These are phyloP conservation scores for Callimico goeldii DNA, from an alignment of 2,797 vertebrate species.

Conservation along the genomic window DNA sequence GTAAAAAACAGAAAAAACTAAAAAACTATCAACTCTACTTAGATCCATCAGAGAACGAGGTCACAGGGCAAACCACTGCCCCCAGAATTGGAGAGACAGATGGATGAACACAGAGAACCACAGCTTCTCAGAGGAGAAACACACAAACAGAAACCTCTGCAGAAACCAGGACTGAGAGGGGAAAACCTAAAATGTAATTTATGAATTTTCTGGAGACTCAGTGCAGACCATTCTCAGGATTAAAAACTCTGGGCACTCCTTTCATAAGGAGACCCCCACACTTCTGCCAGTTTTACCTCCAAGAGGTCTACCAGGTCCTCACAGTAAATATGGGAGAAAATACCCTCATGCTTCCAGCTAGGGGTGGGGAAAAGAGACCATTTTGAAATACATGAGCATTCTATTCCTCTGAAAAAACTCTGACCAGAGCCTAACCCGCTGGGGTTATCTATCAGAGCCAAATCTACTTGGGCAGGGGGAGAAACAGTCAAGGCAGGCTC, in stretches of 20 bases:
- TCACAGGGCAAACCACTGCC: not conserved
- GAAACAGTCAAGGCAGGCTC: too few species aligned
- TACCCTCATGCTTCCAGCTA: too few species aligned
- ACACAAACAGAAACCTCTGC: not conserved
- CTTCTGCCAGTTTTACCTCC: not conserved
- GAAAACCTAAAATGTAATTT: not conserved
- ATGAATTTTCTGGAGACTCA: not conserved
- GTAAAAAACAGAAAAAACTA: not conserved
- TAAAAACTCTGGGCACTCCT: not conserved
- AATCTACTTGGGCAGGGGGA: not conserved
- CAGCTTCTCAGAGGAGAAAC: not conserved
- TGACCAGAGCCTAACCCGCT: too few species aligned
- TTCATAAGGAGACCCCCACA: not conserved
- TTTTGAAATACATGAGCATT: too few species aligned
- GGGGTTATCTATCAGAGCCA: not conserved
- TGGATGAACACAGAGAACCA: not conserved
- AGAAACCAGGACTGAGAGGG: not conserved
- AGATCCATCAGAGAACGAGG: not conserved
- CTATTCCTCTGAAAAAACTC: too few species aligned
- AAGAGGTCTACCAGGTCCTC: not conserved
- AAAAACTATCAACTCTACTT: not conserved
- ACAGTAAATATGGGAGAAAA: not conserved
- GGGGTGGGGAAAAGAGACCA: too few species aligned
- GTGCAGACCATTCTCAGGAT: not conserved
- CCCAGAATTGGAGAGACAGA: not conserved